Conservation (phyloP, 2,888 invertebrate genomes). For the Carterocephalus palaemon region DNA sequence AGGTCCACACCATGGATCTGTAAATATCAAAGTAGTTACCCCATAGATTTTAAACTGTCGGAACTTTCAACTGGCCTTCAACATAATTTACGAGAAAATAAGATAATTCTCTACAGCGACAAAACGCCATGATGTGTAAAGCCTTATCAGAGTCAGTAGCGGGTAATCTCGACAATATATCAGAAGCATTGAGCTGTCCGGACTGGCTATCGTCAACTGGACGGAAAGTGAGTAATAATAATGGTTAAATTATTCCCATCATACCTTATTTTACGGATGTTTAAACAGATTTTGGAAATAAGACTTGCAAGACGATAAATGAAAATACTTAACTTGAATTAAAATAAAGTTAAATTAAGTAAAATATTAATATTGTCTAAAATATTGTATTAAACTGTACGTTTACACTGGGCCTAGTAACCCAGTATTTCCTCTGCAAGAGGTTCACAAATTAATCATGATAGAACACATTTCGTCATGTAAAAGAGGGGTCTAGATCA, state of each 20-base stretch:
- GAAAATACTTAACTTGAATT: background rate
- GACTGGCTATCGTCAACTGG: constrained; percentile 49
- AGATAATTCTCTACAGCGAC: background rate
- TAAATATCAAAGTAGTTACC: no score
- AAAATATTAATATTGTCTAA: no score
- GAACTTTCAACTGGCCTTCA: no score
- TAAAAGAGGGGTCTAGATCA: no score
- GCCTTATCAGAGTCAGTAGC: constrained; percentile 34
- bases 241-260: constrained; percentile 29
- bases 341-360: no score
- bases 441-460: no score
- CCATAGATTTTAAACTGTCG: no score
- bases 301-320: background rate
- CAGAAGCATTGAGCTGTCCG: constrained; percentile 55
- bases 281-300: background rate
- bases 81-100: background rate
- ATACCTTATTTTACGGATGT: constrained; percentile 12
- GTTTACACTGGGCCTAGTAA: no score
- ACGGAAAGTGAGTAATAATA: constrained; percentile 51
- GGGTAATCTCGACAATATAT: constrained; percentile 68
- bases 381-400: no score
- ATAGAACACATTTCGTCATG: no score
- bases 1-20: no score
- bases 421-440: no score
- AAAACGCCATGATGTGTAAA: constrained; percentile 1